Evolutionary conservation across 2,797 vertebrate species (phyloP), one percentile per base, ranked within the genome.

Genomic region (Nyctibius grandis): DNA sequence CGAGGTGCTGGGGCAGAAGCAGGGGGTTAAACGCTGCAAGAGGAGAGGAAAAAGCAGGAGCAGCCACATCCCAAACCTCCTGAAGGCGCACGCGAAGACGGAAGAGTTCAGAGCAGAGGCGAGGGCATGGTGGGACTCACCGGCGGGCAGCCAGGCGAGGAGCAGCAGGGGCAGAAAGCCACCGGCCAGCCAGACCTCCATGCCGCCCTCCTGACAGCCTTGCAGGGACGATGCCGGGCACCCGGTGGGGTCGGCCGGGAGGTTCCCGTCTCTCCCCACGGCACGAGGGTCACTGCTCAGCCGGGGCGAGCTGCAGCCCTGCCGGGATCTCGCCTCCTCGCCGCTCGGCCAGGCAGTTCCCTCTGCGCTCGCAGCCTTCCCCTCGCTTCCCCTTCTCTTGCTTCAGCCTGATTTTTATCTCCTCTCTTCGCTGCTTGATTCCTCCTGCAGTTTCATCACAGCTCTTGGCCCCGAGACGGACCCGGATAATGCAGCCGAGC

Each of bases 401-500:
- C 57, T 64, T 79, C 84, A 83, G 68, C 29, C 40, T 18, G 70
- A 12, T 70, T 77, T 57, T 80, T 85, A 75, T 70, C 75, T 74
- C 20, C 9, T 16, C 11, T 77, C 48, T 31, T 60, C 1, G 2
- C 59, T 73, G 16, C 51, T 60, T 48, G 69, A 77, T 47, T 78
- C 59, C 77, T 93, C 69, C 68, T 76, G 25, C 0, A 2, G 23
- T 89, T 93, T 94, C 82, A 81, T 7, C 42, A n/a, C n/a, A n/a
- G 26, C 15, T 23, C 73, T 69, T 0, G 0, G 40, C 31, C 40
- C 13, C 9, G 44, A 91, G 63, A 54, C 2, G 7, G 61, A 63
- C 23, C 9, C 1, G 0, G 57, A 53, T 18, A 77, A 60, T 2
- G 1, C 12, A 40, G 21, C 9, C 0, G 0, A 44, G n/a, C 34